Percentiles rank a stretch among this genome's conserved stretches.
These are phyloP conservation scores for Drosophila glabriapex DNA, from an alignment of 2,888 invertebrate genomes.

Conservation along the genomic window DNA sequence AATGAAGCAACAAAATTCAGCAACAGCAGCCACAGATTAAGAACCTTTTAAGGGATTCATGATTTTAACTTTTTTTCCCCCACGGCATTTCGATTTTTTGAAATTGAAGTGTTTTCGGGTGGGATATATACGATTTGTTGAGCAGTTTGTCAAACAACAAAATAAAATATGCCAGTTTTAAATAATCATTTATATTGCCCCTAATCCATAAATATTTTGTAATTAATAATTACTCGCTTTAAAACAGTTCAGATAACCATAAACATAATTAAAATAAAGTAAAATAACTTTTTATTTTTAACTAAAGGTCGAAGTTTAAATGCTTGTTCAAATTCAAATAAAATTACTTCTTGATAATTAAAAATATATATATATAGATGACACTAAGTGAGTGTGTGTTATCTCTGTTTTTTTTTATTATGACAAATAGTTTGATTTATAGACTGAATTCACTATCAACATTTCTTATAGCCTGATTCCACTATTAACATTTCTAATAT, in stretches of 20 bases:
- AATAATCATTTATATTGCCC: not conserved
- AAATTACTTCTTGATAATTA: not conserved
- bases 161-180: not conserved
- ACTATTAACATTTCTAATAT: not conserved
- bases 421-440: not conserved
- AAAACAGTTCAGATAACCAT: not conserved
- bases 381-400: not conserved
- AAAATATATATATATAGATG: not conserved
- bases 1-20: conserved; percentile 80
- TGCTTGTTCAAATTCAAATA: not conserved
- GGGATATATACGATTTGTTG: not conserved
- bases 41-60: conserved; percentile 84
- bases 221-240: not conserved
- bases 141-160: not conserved
- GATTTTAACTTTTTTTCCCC: conserved; percentile 55
- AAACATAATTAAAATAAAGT: not conserved
- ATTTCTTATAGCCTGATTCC: not conserved
- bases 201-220: not conserved
- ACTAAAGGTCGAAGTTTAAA: not conserved
- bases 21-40: conserved; percentile 81
- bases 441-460: too few relatives aligned
- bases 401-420: not conserved
- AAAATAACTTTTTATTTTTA: not conserved
- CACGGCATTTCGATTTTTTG: conserved; percentile 7
- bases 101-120: not conserved